Conservation (phyloP, 2,113 vertebrate species). For the Nycticorax nycticorax region DNA sequence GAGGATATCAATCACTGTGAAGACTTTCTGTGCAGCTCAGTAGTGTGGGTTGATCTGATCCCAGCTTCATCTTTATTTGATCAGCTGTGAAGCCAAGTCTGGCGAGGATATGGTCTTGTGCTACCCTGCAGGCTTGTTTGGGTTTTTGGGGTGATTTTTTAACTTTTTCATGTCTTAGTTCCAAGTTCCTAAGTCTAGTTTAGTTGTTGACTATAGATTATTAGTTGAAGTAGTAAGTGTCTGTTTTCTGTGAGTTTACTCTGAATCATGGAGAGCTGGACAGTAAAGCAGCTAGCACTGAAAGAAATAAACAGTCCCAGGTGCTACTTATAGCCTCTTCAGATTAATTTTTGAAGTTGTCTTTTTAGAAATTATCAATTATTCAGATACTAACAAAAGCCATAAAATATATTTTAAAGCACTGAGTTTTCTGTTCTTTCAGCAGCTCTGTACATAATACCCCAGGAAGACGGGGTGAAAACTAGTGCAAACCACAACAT, state of each 20-base stretch:
- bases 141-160: accelerated
- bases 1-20: not conserved
- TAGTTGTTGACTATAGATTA: not conserved
- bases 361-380: not conserved
- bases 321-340: not conserved
- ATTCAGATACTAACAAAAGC: not conserved
- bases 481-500: not conserved
- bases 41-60: not conserved
- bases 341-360: not conserved
- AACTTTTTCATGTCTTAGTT: not conserved
- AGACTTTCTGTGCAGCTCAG: not conserved
- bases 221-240: not conserved
- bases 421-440: not conserved
- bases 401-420: not conserved
- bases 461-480: not conserved
- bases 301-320: not conserved
- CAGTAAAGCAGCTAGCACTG: not conserved
- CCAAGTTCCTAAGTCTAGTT: not conserved
- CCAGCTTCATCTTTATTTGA: not conserved
- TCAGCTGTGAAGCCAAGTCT: not conserved
- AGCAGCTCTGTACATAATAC: not conserved
- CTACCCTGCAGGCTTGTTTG: not conserved
- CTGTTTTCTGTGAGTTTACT: not conserved
- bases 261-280: not conserved
- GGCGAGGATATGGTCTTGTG: not conserved